Base-by-base conservation (phyloP, 2,888 invertebrate species). In the Dichetophora obliterata region DNA sequence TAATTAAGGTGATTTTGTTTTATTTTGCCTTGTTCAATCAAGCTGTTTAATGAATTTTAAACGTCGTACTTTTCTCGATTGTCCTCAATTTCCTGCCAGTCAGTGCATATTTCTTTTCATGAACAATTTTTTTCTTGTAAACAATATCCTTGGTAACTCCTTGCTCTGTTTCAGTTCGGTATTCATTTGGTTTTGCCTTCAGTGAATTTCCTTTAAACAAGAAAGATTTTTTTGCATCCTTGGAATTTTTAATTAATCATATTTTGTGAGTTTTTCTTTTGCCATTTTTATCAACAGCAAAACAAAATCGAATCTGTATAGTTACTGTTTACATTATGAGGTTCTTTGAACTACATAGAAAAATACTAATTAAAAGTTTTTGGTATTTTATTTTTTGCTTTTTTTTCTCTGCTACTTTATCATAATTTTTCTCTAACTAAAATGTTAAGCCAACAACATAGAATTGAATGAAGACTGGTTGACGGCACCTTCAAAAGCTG, bases 231-330 rank as follows among this genome's bases (percentile, higher is more conserved):
- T 27, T 69, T 16, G 50, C 63, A 37, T 22, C 31, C 37, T 65
- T 34, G 31, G 34, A 54, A 31, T 54, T 70, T 70, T 70, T 70
- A 70, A 70, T 70, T 70, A 70, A 70, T 70, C 70, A 70, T 34
- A 57, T 70, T 69, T 70, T 57, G 34, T 54, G 16, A 37, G 16
- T 52, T 48, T 70, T 57, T 70, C 24, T 54, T 54, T 19, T n/a
- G 14, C 19, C 19, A 19, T 70, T 22, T 19, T 22, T 19, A 70
- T 52, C 31, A 19, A 31, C 2, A n/a, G 54, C 8, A 54, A 19
- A 1, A 22, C 9, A 22, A 22, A 54, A 22, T 16, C 57, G 5
- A 19, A 24, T 14, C 34, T 65, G 34, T 14, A 27, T n/a, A 19
- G 16, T 48, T 43, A 19, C 27, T n/a, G 19, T 34, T 31, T 31